These are phyloP conservation scores for Heterohyrax brucei DNA, from an alignment of 2,797 vertebrate genomes.

Conservation along the genomic window DNA sequence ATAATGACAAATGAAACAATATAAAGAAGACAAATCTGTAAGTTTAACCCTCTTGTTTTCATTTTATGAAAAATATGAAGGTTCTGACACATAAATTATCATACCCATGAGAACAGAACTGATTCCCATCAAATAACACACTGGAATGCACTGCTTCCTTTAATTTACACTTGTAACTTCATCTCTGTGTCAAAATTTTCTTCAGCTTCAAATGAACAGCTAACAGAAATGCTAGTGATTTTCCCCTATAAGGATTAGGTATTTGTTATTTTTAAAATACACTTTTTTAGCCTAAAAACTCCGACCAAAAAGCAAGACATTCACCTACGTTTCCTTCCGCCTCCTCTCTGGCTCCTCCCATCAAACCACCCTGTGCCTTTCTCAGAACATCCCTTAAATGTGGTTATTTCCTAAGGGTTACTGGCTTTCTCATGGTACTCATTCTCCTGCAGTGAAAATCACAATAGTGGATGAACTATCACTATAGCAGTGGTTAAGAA, in stretches of 20 bases:
- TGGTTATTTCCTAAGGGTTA: background rate
- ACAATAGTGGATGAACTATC: slow-evolving; percentile 6
- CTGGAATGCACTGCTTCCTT: background rate
- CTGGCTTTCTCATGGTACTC: slow-evolving; percentile 1
- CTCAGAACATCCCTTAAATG: background rate
- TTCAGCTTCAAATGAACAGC: slow-evolving; percentile 21
- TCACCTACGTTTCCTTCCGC: background rate
- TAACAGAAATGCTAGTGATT: slow-evolving; percentile 1
- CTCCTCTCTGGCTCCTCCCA: slow-evolving; percentile 17
- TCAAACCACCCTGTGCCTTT: background rate
- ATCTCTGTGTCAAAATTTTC: background rate
- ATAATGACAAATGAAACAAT: background rate
- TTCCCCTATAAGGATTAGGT: background rate
- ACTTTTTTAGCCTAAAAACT: slow-evolving; percentile 26
- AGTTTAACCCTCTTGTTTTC: slow-evolving; percentile 11
- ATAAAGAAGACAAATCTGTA: background rate
- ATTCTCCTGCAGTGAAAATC: slow-evolving; percentile 47
- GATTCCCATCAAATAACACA: background rate
- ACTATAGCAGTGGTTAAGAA: slow-evolving; percentile 25
- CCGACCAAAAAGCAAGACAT: background rate
- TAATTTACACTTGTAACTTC: slow-evolving; percentile 26
- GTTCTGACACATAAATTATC: slow-evolving; percentile 40
- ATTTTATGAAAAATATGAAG: background rate
- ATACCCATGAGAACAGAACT: background rate
- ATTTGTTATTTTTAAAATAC: slow-evolving; percentile 15